Evolutionary conservation across 2,113 vertebrate genomes (phyloP).

Genomic region (Myodes glareolus): DNA sequence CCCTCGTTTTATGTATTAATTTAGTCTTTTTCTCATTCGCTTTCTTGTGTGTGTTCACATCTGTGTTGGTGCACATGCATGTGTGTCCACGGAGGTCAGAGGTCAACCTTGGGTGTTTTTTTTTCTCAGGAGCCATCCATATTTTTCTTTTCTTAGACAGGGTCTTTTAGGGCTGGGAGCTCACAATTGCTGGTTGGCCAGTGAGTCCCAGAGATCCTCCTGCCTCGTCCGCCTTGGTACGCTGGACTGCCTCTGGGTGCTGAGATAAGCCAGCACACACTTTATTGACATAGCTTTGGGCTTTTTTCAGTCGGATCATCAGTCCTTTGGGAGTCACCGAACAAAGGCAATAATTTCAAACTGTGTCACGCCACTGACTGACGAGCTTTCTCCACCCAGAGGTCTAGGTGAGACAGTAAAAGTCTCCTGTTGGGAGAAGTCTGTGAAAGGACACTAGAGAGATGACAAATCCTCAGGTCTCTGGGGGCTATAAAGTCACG

Average conservation of each 20-base stretch:
- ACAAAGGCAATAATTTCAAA: neutral
- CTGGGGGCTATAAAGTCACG: neutral
- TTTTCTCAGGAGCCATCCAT: neutral
- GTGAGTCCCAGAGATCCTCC: too few species aligned
- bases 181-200: neutral
- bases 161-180: too few species aligned
- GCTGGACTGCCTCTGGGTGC: neutral
- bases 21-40: neutral
- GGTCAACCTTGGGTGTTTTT: neutral
- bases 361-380: neutral
- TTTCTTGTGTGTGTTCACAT: too few species aligned
- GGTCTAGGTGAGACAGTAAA: neutral
- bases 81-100: neutral
- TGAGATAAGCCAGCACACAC: neutral
- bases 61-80: neutral
- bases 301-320: neutral
- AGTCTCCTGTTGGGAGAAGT: neutral
- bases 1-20: neutral
- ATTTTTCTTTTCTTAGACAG: neutral
- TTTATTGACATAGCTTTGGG: neutral
- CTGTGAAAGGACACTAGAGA: conserved; percentile 18
- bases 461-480: neutral
- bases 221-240: too few species aligned
- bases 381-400: neutral
- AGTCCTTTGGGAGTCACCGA: neutral